A percentile compares a stretch with the other conserved stretches of the same genome.
phyloP scores from a whole-genome alignment of 1,140 invertebrate species.

The Sarcophaga peregrina region DNA sequence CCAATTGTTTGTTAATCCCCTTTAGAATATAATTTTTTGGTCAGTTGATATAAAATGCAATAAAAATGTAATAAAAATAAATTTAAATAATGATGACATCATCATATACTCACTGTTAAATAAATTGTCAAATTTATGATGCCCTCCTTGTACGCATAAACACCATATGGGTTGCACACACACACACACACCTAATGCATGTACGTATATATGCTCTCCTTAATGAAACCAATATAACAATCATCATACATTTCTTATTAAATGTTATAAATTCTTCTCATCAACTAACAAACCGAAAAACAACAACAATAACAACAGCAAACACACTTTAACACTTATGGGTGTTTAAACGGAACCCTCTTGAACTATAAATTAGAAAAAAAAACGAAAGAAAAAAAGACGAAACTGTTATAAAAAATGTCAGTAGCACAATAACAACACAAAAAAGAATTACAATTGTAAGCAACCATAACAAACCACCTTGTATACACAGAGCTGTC shows the following conservation, averaged over 20 bases:
- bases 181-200: neutral
- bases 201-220: neutral
- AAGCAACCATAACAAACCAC: conserved; percentile 1
- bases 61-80: conserved; percentile 25
- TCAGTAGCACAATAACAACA: neutral
- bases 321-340: conserved; percentile 6
- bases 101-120: neutral
- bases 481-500: neutral
- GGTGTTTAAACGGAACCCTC: neutral
- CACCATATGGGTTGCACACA: neutral
- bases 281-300: too few species aligned
- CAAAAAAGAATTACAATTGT: neutral
- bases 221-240: conserved; percentile 1
- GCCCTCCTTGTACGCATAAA: neutral
- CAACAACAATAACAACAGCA: too few species aligned
- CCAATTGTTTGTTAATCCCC: neutral
- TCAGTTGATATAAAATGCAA: neutral
- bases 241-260: neutral
- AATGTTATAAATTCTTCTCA: conserved; percentile 4
- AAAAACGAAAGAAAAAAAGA: neutral
- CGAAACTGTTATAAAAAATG: neutral
- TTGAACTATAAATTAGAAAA: neutral
- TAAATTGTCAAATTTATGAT: conserved; percentile 23
- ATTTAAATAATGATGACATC: conserved; percentile 20
- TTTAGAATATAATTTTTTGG: neutral